A percentile compares a stretch with the other conserved stretches of the same genome.
These are phyloP conservation scores for Phalacrocorax pelagicus DNA, from an alignment of 2,113 vertebrate genomes.

Conservation along the genomic window DNA sequence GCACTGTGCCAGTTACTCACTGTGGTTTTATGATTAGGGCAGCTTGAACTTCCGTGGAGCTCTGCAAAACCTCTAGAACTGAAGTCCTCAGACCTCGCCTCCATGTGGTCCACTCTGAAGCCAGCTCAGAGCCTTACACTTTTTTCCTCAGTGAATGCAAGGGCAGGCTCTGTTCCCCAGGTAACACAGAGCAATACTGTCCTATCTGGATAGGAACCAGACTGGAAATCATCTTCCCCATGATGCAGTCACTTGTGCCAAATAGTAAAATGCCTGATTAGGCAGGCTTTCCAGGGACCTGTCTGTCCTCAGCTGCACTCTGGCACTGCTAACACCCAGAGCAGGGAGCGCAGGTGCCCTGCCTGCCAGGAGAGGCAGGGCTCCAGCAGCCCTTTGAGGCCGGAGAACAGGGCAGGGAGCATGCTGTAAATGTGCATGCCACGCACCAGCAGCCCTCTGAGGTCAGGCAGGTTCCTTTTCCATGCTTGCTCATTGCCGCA, in stretches of 20 bases:
- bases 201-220: background rate
- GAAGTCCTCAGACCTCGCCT: background rate
- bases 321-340: rapidly evolving
- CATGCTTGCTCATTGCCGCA: background rate
- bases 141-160: background rate
- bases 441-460: background rate
- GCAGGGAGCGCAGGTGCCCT: background rate
- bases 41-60: background rate
- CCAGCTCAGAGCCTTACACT: background rate
- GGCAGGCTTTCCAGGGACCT: background rate
- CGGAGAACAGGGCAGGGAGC: background rate
- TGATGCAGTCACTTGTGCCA: background rate
- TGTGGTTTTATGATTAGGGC: background rate
- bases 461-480: background rate
- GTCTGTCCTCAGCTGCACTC: conserved; percentile 7
- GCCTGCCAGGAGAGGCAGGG: background rate
- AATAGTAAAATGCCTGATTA: conserved; percentile 5
- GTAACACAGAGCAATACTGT: background rate
- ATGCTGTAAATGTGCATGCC: too few species aligned
- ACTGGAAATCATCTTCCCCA: background rate
- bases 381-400: background rate
- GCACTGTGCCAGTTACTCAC: background rate
- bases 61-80: background rate
- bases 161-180: background rate
- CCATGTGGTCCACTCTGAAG: background rate